phyloP scores from a whole-genome alignment of 2,113 vertebrate genomes.

The Saiga tatarica region DNA sequence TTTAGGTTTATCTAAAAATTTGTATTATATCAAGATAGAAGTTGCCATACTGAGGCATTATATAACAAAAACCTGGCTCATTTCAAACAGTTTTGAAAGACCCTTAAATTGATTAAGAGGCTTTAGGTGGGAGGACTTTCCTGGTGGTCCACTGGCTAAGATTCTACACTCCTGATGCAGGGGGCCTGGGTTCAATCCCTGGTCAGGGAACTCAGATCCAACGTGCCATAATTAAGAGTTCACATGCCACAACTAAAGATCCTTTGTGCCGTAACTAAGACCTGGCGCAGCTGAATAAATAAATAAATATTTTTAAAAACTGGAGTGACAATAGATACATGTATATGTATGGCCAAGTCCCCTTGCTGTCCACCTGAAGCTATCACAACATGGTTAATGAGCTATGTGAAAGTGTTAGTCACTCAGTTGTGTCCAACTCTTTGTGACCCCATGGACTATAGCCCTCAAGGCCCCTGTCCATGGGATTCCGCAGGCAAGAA shows the following conservation, averaged over 20 bases:
- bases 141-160: not conserved
- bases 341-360: not conserved
- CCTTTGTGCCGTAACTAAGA: not conserved
- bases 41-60: not conserved
- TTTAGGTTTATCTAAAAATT: not conserved
- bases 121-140: not conserved
- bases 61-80: not conserved
- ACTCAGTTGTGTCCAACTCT: not conserved
- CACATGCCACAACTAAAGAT: not conserved
- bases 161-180: not conserved
- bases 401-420: not conserved
- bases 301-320: not conserved
- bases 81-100: not conserved
- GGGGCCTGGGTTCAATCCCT: not conserved
- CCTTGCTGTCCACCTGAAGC: not conserved
- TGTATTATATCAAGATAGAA: not conserved
- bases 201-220: not conserved
- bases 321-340: not conserved
- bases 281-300: not conserved
- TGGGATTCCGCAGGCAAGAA: not conserved
- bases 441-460: not conserved
- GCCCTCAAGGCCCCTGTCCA: not conserved
- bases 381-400: not conserved
- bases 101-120: not conserved
- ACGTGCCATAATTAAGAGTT: not conserved